Percentiles rank a stretch among this genome's conserved stretches.
These are phyloP conservation scores for Corythoichthys intestinalis DNA, from an alignment of 2,113 vertebrate genomes.

Conservation along the genomic window DNA sequence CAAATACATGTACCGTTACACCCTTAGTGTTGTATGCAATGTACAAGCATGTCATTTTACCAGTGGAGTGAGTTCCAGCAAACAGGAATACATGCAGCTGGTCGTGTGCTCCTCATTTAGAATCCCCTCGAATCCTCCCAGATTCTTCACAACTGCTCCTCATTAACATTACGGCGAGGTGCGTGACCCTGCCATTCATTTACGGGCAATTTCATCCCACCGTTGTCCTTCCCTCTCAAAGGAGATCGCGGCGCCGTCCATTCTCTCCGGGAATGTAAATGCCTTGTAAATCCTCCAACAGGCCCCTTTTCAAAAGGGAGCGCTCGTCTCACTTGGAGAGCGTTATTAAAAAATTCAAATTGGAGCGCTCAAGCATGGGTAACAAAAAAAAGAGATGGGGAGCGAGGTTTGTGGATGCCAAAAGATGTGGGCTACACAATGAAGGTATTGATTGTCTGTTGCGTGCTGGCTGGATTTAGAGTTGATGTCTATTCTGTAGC, in stretches of 20 bases:
- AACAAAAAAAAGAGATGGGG: conserved; percentile 39
- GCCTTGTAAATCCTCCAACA: conserved; percentile 52
- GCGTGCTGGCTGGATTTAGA: conserved; percentile 53
- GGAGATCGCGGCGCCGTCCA: neutral
- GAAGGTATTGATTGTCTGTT: conserved; percentile 48
- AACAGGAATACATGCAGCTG: neutral
- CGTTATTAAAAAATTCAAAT: conserved; percentile 65
- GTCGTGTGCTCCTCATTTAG: conserved; percentile 27
- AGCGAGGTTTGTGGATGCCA: conserved; percentile 47
- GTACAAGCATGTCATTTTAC: neutral
- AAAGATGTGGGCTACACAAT: conserved; percentile 56
- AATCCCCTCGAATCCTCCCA: conserved; percentile 3
- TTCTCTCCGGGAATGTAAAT: conserved; percentile 68
- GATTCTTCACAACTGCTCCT: conserved; percentile 45
- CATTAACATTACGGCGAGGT: conserved; percentile 67
- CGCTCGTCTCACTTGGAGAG: conserved; percentile 29
- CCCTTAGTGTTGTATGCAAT: neutral
- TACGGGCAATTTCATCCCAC: conserved; percentile 69
- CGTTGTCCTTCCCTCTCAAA: conserved; percentile 48
- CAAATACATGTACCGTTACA: too few species aligned
- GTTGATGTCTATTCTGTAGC: conserved; percentile 54
- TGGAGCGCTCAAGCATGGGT: conserved; percentile 46
- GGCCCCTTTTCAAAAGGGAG: conserved; percentile 35
- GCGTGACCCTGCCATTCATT: conserved; percentile 69
- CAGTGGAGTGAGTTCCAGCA: neutral